These are phyloP conservation scores for Merluccius polli DNA, from an alignment of 2,797 vertebrate genomes.

Conservation along the genomic window DNA sequence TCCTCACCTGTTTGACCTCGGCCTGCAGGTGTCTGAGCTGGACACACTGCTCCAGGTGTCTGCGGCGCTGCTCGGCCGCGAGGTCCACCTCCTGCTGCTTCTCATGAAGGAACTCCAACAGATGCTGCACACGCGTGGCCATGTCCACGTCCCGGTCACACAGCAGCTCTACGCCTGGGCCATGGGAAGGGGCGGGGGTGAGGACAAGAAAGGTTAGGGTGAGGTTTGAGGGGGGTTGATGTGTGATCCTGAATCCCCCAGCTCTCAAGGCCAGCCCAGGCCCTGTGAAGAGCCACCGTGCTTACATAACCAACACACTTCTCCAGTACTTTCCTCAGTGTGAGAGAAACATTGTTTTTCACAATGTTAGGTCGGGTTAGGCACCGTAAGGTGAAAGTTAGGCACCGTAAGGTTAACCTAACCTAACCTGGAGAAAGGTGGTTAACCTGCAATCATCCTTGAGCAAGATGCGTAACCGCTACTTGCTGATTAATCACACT, in stretches of 20 bases:
- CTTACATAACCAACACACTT: neutral
- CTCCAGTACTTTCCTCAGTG: neutral
- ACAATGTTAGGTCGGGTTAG: too few species aligned
- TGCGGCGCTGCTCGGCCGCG: conserved; percentile 92
- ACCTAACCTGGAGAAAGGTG: too few species aligned
- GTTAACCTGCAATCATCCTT: too few species aligned
- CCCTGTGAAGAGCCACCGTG: neutral
- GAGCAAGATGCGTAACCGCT: too few species aligned
- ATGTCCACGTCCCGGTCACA: conserved; percentile 97
- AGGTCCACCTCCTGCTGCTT: conserved; percentile 97
- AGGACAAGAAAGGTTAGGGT: neutral
- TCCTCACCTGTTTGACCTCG: conserved; percentile 92
- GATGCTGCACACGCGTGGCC: conserved; percentile 95
- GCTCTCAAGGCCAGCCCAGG: neutral
- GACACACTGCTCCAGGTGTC: conserved; percentile 94
- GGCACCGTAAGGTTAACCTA: too few species aligned
- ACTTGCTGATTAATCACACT: too few species aligned
- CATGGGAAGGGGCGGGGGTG: neutral
- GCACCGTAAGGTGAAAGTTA: too few species aligned
- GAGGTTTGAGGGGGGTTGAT: neutral
- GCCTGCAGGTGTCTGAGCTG: conserved; percentile 97
- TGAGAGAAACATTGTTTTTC: too few species aligned
- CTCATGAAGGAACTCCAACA: conserved; percentile 97
- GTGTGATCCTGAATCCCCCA: too few species aligned
- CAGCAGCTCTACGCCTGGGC: conserved; percentile 89